A percentile compares a stretch with the other conserved stretches of the same genome.
These are phyloP conservation scores for Cephus nigrinus DNA, from an alignment of 2,888 invertebrate genomes.

Conservation along the genomic window DNA sequence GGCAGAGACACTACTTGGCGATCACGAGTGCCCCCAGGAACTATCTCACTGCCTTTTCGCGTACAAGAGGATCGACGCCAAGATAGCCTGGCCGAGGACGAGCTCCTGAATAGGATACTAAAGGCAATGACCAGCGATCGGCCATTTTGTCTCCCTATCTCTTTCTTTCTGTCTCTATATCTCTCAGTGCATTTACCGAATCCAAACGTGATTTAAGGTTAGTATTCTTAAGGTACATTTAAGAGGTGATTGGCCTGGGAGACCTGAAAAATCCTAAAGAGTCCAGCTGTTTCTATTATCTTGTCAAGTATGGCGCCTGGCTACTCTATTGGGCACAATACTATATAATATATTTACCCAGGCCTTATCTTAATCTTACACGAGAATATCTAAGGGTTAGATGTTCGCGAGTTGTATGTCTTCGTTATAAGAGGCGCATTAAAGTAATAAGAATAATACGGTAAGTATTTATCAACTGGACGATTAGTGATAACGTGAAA, in stretches of 20 bases:
- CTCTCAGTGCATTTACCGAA: slow-evolving; percentile 26
- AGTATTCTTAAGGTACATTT: slow-evolving; percentile 4
- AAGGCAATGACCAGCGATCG: not conserved
- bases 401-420: slow-evolving; percentile 22
- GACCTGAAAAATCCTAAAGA: not conserved
- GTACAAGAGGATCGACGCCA: slow-evolving; percentile 95
- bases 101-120: slow-evolving; percentile 48
- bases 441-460: slow-evolving; percentile 17
- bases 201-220: slow-evolving; percentile 36
- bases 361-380: slow-evolving; percentile 9
- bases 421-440: slow-evolving; percentile 16
- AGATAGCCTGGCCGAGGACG: slow-evolving; percentile 93
- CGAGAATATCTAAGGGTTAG: slow-evolving; percentile 20
- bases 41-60: slow-evolving; percentile 92
- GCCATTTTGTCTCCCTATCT: not conserved
- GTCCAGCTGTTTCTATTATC: not conserved
- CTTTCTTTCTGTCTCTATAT: not conserved
- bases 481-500: slow-evolving; percentile 3
- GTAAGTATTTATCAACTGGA: slow-evolving; percentile 19
- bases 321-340: not conserved
- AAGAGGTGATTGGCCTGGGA: not conserved
- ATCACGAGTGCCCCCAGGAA: slow-evolving; percentile 91
- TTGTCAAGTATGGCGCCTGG: not conserved
- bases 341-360: not conserved
- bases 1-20: slow-evolving; percentile 88